Percentiles rank a stretch among this genome's conserved stretches.
Evolutionary conservation across 2,113 vertebrate species (phyloP).

Genomic region (Rhinopomastus cyanomelas): DNA sequence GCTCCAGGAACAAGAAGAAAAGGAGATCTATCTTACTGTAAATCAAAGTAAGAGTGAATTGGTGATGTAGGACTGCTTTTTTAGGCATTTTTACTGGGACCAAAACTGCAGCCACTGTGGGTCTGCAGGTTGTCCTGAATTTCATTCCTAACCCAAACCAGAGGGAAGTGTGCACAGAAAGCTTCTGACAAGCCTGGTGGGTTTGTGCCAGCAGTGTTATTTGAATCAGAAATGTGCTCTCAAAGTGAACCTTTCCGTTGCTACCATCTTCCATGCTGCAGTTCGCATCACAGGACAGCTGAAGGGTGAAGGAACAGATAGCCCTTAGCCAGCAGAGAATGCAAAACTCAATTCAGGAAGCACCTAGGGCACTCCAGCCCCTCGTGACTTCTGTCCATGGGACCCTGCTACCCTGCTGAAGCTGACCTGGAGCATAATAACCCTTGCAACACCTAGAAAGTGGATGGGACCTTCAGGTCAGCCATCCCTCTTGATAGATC

Average conservation of each 20-base stretch:
- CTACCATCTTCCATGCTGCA: neutral
- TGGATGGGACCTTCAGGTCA: neutral
- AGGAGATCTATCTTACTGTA: neutral
- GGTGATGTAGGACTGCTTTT: neutral
- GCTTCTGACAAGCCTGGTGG: neutral
- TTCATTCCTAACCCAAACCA: neutral
- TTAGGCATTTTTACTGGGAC: too few species aligned
- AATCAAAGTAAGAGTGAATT: neutral
- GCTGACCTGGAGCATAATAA: neutral
- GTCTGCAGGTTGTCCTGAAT: neutral
- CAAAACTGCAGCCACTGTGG: neutral
- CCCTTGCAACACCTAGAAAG: neutral
- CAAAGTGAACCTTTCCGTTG: neutral
- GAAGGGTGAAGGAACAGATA: neutral
- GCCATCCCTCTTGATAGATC: fast-evolving
- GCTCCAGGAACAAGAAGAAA: neutral
- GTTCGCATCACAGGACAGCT: neutral
- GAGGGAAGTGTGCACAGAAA: neutral
- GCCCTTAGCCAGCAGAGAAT: neutral
- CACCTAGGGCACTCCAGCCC: neutral
- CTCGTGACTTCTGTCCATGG: fast-evolving
- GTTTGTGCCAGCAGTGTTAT: neutral
- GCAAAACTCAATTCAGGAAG: neutral
- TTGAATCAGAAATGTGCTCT: neutral
- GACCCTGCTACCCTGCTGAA: fast-evolving